Evolutionary conservation across 64 coral and sea anemone species (phyloP), one percentile per base, ranked within the genome.

Genomic region (Cladopsammia gracilis): DNA sequence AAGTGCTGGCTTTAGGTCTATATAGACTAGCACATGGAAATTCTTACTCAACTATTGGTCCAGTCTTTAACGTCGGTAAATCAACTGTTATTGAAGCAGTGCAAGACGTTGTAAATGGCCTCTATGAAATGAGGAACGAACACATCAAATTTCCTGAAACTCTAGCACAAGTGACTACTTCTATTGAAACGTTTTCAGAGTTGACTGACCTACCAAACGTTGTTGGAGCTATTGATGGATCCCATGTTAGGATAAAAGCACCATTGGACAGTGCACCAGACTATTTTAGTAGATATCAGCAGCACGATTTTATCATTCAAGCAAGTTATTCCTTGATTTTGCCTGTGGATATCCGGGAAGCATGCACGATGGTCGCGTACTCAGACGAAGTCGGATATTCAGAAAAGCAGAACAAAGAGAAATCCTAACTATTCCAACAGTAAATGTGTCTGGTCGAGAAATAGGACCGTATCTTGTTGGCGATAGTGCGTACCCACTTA

Each of bases 381-480:
- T 87, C 56, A 58, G 84, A 56, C 84, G 48, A 72, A 72, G 84
- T 77, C 34, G 5, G 23, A 89, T 76, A 62, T 78, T 51, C 62
- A 48, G 54, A 49, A 49, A 42, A 90, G 89, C 89, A 70, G 66
- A 82, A 79, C 64, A 48, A 70, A 54, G 56, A 73, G 23, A 81
- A 50, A 82, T 91, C 62, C 79, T 73, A 47, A 91, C 89, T 49
- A 66, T 62, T 20, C 76, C 62, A 70, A 70, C 64, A 80, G 64
- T 81, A 56, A 73, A 61, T 14, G 71, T 83, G 26, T 46, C 44
- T 14, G 89, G 89, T 34, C 25, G 71, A 66, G n/a, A 69, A 25
- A 91, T 91, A 82, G 78, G 89, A 11, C 89, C 89, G 56, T 83
- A 91, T 70, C 67, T 91, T 50, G 89, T 91, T 82, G 89, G n/a